phyloP scores from a whole-genome alignment of 2,113 vertebrate species.

The Peromyscus maniculatus region DNA sequence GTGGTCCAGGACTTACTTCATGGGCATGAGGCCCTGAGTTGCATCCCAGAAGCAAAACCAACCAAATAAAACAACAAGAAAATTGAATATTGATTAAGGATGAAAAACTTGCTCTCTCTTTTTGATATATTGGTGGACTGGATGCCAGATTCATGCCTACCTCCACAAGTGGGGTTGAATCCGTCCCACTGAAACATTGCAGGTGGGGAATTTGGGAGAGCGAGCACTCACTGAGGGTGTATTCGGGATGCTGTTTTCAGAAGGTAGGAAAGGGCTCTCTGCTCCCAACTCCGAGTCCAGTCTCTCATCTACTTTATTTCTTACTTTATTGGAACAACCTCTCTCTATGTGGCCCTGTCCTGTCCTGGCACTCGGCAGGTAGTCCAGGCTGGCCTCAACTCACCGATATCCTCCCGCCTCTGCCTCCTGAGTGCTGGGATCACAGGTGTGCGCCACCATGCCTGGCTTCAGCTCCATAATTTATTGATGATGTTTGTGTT shows the following conservation, averaged over 20 bases:
- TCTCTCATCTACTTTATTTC: not conserved
- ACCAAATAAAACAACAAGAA: not conserved
- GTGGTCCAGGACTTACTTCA: not conserved
- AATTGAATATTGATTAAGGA: not conserved
- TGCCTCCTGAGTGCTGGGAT: not conserved
- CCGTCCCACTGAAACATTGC: not conserved
- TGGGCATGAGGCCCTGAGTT: not conserved
- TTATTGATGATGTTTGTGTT: not conserved
- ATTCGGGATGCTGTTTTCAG: not conserved
- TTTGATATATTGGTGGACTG: not conserved
- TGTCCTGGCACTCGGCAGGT: not conserved
- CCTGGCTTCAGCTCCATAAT: not conserved
- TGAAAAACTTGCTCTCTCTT: not conserved
- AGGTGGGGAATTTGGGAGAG: not conserved
- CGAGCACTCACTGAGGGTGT: not conserved
- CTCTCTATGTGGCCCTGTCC: not conserved
- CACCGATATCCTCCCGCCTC: not conserved
- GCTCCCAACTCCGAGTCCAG: not conserved
- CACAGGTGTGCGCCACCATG: not conserved
- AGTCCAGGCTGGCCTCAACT: not conserved
- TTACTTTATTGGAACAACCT: not conserved
- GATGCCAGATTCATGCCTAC: not conserved
- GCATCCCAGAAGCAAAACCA: not conserved
- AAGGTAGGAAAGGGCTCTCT: not conserved
- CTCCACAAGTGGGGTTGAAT: not conserved